A percentile compares a stretch with the other conserved stretches of the same genome.
Conservation (phyloP, 2,888 invertebrate genomes). For the Hirtodrosophila cameraria region DNA sequence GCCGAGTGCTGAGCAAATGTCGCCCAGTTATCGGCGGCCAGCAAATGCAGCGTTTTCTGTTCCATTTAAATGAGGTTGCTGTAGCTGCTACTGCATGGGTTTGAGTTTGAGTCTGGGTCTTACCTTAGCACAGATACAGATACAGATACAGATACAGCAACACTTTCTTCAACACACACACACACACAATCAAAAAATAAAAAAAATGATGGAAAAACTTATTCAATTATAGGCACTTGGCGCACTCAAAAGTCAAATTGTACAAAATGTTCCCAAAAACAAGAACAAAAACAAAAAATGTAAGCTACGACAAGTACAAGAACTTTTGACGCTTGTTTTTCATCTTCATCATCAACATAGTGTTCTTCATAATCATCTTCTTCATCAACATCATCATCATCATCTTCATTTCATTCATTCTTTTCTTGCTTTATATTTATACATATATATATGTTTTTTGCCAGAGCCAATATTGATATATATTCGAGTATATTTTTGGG, state of each 20-base stretch:
- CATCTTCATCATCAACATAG: conserved; percentile 9
- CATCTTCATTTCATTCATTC: conserved; percentile 5
- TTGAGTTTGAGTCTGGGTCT: conserved; percentile 36
- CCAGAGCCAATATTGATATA: conserved; percentile 58
- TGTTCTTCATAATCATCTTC: conserved; percentile 13
- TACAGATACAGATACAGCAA: too few relatives aligned
- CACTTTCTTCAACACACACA: conserved; percentile 39
- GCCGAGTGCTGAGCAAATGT: conserved; percentile 27
- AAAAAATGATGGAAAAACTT: conserved; percentile 55
- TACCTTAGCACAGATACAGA: conserved; percentile 65
- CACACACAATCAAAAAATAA: conserved; percentile 23
- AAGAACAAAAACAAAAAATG: conserved; percentile 16
- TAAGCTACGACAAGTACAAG: conserved; percentile 32
- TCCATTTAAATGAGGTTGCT: conserved; percentile 70
- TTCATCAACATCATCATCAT: conserved; percentile 20
- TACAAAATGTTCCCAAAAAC: conserved; percentile 27
- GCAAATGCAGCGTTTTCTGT: conserved; percentile 34
- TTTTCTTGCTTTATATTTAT: conserved; percentile 20
- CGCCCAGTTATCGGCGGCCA: conserved; percentile 44
- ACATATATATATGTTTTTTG: too few relatives aligned
- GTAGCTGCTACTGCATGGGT: conserved; percentile 15
- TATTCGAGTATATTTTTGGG: conserved; percentile 34
- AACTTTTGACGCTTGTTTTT: conserved; percentile 33
- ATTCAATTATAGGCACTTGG: conserved; percentile 71
- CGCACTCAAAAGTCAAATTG: conserved; percentile 50